Conservation (phyloP, 1,140 invertebrate species). For the Hetaerina americana region DNA sequence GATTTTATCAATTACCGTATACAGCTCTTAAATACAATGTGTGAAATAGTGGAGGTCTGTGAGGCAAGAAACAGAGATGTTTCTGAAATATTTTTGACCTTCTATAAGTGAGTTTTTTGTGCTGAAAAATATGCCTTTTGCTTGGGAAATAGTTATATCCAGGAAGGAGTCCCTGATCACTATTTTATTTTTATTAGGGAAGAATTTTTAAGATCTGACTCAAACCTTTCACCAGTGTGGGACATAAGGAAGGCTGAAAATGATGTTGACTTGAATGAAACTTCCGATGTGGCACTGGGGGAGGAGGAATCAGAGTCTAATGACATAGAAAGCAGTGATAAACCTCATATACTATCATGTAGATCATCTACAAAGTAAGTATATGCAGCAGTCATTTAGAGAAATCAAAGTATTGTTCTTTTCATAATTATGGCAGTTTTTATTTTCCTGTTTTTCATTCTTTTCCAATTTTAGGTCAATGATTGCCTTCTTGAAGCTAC, state of each 20-base stretch:
- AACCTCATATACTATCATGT: too few species aligned
- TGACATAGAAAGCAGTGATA: slow-evolving; percentile 25
- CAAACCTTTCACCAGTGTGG: slow-evolving; percentile 31
- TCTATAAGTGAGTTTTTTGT: slow-evolving; percentile 45
- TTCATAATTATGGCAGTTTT: not conserved
- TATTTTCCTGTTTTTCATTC: not conserved
- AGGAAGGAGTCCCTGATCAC: slow-evolving; percentile 15
- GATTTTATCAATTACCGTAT: slow-evolving; percentile 63
- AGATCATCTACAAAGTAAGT: not conserved
- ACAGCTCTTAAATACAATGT: slow-evolving; percentile 67
- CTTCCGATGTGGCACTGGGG: slow-evolving; percentile 13
- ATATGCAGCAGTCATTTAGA: not conserved
- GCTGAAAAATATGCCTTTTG: not conserved
- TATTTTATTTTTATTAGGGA: slow-evolving; percentile 18
- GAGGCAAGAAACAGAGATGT: slow-evolving; percentile 68
- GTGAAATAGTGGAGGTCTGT: slow-evolving; percentile 51
- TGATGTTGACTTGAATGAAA: slow-evolving; percentile 7
- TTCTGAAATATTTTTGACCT: slow-evolving; percentile 61
- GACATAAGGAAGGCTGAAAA: slow-evolving; percentile 30
- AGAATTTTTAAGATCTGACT: slow-evolving; percentile 35
- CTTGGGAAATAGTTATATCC: not conserved
- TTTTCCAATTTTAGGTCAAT: slow-evolving; percentile 43
- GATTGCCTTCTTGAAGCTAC: slow-evolving; percentile 56
- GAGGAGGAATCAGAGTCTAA: slow-evolving; percentile 21
- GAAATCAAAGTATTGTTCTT: not conserved